Conservation (phyloP, 1,140 invertebrate genomes). For the Gryllus bimaculatus region DNA sequence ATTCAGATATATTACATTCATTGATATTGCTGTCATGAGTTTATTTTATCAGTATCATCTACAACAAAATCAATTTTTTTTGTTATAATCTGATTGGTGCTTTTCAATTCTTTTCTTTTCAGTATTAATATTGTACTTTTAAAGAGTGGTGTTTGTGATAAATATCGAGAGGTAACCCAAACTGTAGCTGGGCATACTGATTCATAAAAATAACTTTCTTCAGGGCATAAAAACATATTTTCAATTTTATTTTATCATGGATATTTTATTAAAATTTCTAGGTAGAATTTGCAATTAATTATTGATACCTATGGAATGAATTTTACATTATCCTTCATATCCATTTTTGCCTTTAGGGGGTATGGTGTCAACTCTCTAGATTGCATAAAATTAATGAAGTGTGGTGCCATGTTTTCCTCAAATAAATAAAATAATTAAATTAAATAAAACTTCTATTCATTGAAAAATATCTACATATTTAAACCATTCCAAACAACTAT, state of each 20-base stretch:
- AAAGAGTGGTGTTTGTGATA: neutral
- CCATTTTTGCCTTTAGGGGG: neutral
- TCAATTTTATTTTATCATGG: neutral
- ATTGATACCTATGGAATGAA: neutral
- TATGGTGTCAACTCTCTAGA: neutral
- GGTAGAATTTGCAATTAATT: neutral
- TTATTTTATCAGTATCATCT: neutral
- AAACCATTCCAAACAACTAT: neutral
- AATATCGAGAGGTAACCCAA: neutral
- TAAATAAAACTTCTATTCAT: neutral
- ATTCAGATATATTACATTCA: neutral
- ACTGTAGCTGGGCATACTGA: neutral
- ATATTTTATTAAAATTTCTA: neutral
- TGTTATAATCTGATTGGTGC: neutral
- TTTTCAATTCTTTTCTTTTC: neutral
- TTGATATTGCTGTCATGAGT: neutral
- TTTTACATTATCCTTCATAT: neutral
- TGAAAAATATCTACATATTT: neutral
- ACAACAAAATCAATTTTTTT: neutral
- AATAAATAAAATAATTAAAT: too few species aligned
- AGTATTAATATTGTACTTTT: neutral
- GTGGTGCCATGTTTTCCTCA: neutral
- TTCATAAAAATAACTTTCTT: neutral
- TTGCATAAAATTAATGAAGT: neutral
- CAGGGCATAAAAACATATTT: neutral